Conservation (phyloP, 2,888 invertebrate genomes). For the Helicoverpa assulta region DNA sequence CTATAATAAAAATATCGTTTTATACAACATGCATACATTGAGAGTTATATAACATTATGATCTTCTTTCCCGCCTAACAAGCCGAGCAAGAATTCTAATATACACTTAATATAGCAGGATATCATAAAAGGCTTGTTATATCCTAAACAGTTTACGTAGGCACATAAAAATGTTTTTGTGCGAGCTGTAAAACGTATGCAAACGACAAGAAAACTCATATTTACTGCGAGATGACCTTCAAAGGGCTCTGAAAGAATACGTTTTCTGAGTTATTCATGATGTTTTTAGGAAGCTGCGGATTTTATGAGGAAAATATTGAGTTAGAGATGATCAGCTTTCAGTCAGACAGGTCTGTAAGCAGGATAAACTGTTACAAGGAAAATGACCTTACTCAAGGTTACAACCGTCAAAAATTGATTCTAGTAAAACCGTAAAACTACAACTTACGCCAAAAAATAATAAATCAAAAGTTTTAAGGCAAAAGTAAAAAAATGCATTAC, state of each 20-base stretch:
- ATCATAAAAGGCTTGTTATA: slow-evolving; percentile 37
- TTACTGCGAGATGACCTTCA: slow-evolving; percentile 41
- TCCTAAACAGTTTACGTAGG: slow-evolving; percentile 47
- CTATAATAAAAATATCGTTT: not conserved
- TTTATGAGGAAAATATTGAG: not conserved
- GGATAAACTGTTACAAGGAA: not conserved
- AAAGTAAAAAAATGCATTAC: not conserved
- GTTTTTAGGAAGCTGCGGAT: slow-evolving; percentile 13
- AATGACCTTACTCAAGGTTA: not conserved
- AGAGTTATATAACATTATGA: not conserved
- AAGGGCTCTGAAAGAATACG: slow-evolving; percentile 19
- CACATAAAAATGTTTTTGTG: slow-evolving; percentile 53
- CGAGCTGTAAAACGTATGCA: slow-evolving; percentile 40
- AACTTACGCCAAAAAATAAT: too few relatives aligned
- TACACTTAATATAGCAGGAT: slow-evolving; percentile 24
- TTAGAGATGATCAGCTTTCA: not conserved
- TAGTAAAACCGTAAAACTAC: too few relatives aligned
- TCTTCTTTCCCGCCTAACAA: not conserved
- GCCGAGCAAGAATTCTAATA: slow-evolving; percentile 21
- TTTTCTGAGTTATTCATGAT: slow-evolving; percentile 34
- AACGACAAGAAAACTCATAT: slow-evolving; percentile 27
- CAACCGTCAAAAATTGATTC: too few relatives aligned
- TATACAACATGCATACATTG: not conserved
- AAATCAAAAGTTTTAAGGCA: too few relatives aligned
- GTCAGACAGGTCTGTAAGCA: not conserved